Percentiles rank a stretch among this genome's conserved stretches.
Conservation (phyloP, 1,140 invertebrate genomes). For the honey bee (Apis mellifera) region DNA sequence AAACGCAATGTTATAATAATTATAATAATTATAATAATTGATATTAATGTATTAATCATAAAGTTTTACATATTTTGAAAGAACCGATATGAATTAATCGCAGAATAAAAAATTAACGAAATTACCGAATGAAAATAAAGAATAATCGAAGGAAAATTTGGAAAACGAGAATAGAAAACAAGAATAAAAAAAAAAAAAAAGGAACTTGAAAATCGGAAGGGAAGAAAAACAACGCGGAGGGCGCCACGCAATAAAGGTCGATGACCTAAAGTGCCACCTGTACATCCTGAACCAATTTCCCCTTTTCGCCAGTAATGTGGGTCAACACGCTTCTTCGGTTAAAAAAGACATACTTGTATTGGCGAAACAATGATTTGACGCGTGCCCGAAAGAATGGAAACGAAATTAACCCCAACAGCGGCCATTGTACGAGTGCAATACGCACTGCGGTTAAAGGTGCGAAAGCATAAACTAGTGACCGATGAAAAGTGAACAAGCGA, state of each 20-base stretch:
- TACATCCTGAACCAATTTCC: constrained; percentile 53
- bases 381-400: constrained; percentile 9
- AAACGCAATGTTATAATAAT: too few species aligned
- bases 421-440: constrained; percentile 20
- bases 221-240: constrained; percentile 52
- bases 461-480: background rate
- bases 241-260: constrained; percentile 50
- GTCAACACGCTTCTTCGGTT: constrained; percentile 41
- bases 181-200: background rate
- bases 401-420: constrained; percentile 5
- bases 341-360: constrained; percentile 27
- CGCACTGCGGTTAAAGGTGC: background rate
- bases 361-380: constrained; percentile 3
- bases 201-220: background rate
- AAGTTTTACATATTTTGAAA: background rate
- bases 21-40: too few species aligned
- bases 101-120: background rate
- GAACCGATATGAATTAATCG: background rate
- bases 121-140: background rate
- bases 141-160: background rate
- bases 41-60: background rate
- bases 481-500: background rate
- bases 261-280: constrained; percentile 52
- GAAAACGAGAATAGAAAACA: background rate
- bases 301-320: constrained; percentile 47